Evolutionary conservation across 2,113 vertebrate genomes (phyloP).

Genomic region (Microtus richardsoni): DNA sequence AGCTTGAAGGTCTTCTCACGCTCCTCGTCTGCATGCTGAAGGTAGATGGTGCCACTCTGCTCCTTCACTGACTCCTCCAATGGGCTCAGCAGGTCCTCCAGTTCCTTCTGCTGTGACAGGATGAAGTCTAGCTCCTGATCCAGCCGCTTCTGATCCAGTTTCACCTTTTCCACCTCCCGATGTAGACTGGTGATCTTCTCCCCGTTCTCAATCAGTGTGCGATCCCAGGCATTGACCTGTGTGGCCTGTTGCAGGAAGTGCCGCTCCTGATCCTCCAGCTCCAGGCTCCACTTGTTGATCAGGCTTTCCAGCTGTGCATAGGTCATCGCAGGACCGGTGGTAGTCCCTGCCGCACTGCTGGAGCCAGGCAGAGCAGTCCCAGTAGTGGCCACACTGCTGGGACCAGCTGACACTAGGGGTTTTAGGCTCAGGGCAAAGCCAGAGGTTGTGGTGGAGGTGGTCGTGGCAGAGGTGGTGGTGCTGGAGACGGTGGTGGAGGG

Average conservation of each 20-base stretch:
- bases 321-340: constrained; percentile 89
- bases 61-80: constrained; percentile 97
- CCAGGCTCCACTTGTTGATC: constrained; percentile 99
- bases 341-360: constrained; percentile 71
- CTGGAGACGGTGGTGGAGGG: constrained; percentile 55
- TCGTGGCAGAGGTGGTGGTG: background rate
- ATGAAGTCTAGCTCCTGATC: constrained; percentile 99
- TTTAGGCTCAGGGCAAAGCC: constrained; percentile 90
- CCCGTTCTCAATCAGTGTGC: constrained; percentile 94
- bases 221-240: constrained; percentile 98
- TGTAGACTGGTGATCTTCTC: constrained; percentile 97
- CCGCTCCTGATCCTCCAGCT: constrained; percentile 97
- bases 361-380: background rate
- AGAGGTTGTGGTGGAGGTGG: constrained; percentile 28
- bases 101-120: constrained; percentile 97
- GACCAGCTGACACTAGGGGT: constrained; percentile 74
- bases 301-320: constrained; percentile 96
- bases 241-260: constrained; percentile 98
- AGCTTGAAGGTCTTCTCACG: constrained; percentile 96
- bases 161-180: constrained; percentile 98
- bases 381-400: constrained; percentile 62
- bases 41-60: constrained; percentile 96
- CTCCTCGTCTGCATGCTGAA: constrained; percentile 98
- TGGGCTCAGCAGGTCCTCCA: constrained; percentile 94
- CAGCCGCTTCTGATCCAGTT: constrained; percentile 96